A percentile compares a stretch with the other conserved stretches of the same genome.
phyloP scores from a whole-genome alignment of 2,888 invertebrate genomes.

The Cantharis flavilabris region DNA sequence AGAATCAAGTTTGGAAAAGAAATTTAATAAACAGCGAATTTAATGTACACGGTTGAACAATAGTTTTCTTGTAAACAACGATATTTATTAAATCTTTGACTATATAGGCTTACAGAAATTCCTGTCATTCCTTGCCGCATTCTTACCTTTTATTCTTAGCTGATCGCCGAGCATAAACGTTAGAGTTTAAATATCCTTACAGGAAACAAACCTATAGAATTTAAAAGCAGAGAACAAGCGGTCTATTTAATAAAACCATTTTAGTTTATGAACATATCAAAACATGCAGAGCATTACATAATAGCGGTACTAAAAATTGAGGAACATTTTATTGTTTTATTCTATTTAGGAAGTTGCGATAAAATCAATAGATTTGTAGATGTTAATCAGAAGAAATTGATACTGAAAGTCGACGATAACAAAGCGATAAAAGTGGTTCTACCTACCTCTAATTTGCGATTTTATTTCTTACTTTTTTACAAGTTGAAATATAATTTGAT shows the following conservation, averaged over 20 bases:
- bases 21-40: neutral
- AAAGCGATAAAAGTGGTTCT: neutral
- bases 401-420: neutral
- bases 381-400: neutral
- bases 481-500: neutral
- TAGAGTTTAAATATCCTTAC: neutral
- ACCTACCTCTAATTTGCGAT: neutral
- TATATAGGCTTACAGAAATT: neutral
- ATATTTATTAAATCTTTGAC: neutral
- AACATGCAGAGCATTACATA: neutral
- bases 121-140: neutral
- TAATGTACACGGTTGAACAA: neutral
- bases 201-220: neutral
- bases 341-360: neutral
- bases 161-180: neutral
- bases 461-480: neutral
- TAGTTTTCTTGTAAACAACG: neutral
- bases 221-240: neutral
- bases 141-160: neutral
- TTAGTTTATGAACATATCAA: neutral
- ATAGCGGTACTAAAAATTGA: neutral
- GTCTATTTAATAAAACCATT: neutral
- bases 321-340: neutral
- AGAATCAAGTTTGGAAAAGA: neutral
- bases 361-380: neutral